phyloP scores from a whole-genome alignment of 53 echinoderm and acorn worm genomes.

The Holothuria leucospilota region DNA sequence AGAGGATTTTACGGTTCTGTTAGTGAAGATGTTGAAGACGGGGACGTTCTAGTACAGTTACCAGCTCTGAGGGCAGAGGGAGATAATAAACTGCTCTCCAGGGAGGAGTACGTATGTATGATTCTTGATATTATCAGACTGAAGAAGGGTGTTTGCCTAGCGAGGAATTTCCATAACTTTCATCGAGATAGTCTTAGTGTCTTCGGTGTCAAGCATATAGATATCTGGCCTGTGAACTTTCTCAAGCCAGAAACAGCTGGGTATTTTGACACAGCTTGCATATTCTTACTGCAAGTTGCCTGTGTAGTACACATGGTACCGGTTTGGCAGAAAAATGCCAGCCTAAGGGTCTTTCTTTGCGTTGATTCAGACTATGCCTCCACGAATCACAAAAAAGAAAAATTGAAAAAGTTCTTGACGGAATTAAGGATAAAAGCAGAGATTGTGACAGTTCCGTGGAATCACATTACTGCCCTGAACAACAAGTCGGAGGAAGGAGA shows the following conservation, averaged over 20 bases:
- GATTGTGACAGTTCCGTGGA: slow-evolving; percentile 79
- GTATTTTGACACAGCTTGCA: slow-evolving; percentile 92
- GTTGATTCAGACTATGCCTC: slow-evolving; percentile 68
- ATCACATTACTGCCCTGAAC: slow-evolving; percentile 68
- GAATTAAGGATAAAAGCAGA: slow-evolving; percentile 88
- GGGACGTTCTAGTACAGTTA: slow-evolving; percentile 61
- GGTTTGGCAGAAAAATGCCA: slow-evolving; percentile 72
- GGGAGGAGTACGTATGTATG: slow-evolving; percentile 83
- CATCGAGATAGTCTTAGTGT: slow-evolving; percentile 64
- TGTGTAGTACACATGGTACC: slow-evolving; percentile 97
- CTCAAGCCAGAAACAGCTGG: slow-evolving; percentile 93
- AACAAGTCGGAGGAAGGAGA: slow-evolving; percentile 37
- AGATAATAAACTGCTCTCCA: slow-evolving; percentile 60
- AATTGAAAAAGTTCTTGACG: slow-evolving; percentile 77
- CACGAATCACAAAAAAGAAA: slow-evolving; percentile 67
- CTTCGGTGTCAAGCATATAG: slow-evolving; percentile 56
- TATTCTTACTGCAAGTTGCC: slow-evolving; percentile 90
- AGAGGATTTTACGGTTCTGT: slow-evolving; percentile 33
- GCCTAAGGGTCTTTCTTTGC: slow-evolving; percentile 86
- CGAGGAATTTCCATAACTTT: slow-evolving; percentile 73
- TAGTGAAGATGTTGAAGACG: slow-evolving; percentile 63
- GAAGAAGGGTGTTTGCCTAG: slow-evolving; percentile 85
- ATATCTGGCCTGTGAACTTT: slow-evolving; percentile 97
- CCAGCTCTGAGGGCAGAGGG: slow-evolving; percentile 61
- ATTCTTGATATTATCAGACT: slow-evolving; percentile 77